Base-by-base conservation (phyloP, 2,113 vertebrate genomes). In the Grammomys surdaster region DNA sequence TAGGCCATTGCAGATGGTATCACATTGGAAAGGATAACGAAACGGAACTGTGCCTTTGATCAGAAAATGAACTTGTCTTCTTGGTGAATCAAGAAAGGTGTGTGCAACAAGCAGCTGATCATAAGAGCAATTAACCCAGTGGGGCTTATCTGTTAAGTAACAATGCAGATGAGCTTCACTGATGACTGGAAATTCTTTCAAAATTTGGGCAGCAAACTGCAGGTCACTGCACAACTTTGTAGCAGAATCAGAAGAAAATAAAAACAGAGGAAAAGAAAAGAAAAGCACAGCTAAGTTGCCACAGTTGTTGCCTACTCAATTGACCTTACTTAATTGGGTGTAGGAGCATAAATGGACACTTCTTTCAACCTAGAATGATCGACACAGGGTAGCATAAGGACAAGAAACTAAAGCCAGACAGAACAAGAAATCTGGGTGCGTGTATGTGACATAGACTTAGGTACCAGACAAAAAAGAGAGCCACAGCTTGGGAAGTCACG, bases 151-250 rank as follows among this genome's bases (percentile, higher is more conserved):
- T 92, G 88, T 93, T 51, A 82, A 36, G 19, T 65, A 63, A 86
- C 67, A 31, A 58, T 82, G 48, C 12, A 75, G 36, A 51, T 58
- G 28, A 85, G n/a, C 7, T 48, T 88, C 72, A 89, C n/a, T 5
- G 20, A 56, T 43, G 19, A 84, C 7, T 56, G 70, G n/a, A 58
- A 95, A 60, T 75, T 87, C 82, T 80, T 48, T 69, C 26, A 24
- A 84, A 88, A 56, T 40, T 22, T 88, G 69, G 89, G 72, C 94
- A 89, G 33, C 26, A 96, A 81, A 80, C 19, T 80, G 12, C 10
- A 75, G 54, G 33, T 70, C 43, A 81, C 72, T 88, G 7, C 7
- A 67, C 6, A 58, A 1, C 11, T 88, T 70, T 78, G 5, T 19
- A 43, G 11, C 8, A 77, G 51, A 95, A n/a, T 54, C 43, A 28